These are phyloP conservation scores for Bolborhynchus lineola DNA, from an alignment of 2,113 vertebrate genomes.

Conservation along the genomic window DNA sequence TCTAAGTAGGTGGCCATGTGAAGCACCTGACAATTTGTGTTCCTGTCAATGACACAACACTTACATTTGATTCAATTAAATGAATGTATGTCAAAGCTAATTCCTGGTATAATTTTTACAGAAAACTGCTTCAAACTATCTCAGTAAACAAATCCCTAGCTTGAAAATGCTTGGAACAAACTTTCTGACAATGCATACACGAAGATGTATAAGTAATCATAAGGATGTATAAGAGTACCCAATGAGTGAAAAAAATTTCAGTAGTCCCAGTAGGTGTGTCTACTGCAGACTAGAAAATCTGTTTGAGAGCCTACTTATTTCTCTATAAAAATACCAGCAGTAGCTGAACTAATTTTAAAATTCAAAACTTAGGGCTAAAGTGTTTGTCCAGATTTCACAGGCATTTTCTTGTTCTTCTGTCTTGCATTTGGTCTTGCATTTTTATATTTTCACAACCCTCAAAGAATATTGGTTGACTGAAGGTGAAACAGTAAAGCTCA, in stretches of 20 bases:
- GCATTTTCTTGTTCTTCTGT: not conserved
- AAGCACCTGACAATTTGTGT: not conserved
- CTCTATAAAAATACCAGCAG: not conserved
- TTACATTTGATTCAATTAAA: not conserved
- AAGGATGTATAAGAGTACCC: not conserved
- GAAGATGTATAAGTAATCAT: not conserved
- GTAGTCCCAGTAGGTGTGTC: not conserved
- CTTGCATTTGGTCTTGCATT: not conserved
- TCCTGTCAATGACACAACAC: not conserved
- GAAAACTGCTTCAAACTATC: not conserved
- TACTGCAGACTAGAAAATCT: not conserved
- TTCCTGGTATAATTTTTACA: not conserved
- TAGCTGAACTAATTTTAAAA: not conserved
- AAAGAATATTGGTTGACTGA: not conserved
- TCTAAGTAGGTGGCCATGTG: not conserved
- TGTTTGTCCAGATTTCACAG: not conserved
- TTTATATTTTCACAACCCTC: not conserved
- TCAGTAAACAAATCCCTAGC: not conserved
- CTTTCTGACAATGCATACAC: not conserved
- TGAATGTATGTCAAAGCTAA: not conserved
- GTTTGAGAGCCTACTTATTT: not conserved
- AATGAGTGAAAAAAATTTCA: not conserved
- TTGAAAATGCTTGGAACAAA: not conserved
- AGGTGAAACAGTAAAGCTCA: not conserved
- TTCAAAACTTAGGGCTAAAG: not conserved